Conservation (phyloP, 1,140 invertebrate genomes). For the Megalopta genalis region DNA sequence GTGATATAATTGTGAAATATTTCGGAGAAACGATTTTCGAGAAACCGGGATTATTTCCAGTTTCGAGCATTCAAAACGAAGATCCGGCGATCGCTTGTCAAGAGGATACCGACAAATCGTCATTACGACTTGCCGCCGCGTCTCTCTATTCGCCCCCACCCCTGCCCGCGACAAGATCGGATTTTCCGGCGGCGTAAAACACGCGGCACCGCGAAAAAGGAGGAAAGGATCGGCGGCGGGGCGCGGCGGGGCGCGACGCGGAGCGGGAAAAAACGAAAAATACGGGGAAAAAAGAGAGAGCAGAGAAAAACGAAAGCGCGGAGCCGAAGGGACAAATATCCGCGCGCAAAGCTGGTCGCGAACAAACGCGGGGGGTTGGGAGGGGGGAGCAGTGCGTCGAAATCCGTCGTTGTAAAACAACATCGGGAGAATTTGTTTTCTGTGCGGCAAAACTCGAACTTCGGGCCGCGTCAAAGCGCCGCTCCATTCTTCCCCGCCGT, state of each 20-base stretch:
- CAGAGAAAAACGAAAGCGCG: too few relatives aligned
- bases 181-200: background rate
- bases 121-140: too few relatives aligned
- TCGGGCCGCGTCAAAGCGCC: constrained; percentile 12
- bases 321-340: background rate
- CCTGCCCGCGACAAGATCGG: background rate
- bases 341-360: constrained; percentile 23
- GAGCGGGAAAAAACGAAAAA: too few relatives aligned
- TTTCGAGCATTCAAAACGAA: too few relatives aligned
- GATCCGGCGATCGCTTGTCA: too few relatives aligned
- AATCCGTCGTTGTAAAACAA: constrained; percentile 43
- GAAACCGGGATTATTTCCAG: too few relatives aligned
- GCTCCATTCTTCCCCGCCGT: background rate
- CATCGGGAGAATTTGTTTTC: constrained; percentile 41
- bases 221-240: background rate
- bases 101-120: too few relatives aligned
- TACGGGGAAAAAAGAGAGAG: background rate
- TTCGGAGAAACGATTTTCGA: too few relatives aligned
- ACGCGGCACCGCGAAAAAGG: too few relatives aligned
- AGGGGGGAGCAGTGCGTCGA: constrained; percentile 1
- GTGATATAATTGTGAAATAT: too few relatives aligned
- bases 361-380: constrained; percentile 1
- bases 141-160: too few relatives aligned
- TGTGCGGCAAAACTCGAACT: constrained; percentile 24
- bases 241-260: too few relatives aligned